Evolutionary conservation across 2,113 vertebrate species (phyloP), one percentile per base, ranked within the genome.

Genomic region (Origma solitaria): DNA sequence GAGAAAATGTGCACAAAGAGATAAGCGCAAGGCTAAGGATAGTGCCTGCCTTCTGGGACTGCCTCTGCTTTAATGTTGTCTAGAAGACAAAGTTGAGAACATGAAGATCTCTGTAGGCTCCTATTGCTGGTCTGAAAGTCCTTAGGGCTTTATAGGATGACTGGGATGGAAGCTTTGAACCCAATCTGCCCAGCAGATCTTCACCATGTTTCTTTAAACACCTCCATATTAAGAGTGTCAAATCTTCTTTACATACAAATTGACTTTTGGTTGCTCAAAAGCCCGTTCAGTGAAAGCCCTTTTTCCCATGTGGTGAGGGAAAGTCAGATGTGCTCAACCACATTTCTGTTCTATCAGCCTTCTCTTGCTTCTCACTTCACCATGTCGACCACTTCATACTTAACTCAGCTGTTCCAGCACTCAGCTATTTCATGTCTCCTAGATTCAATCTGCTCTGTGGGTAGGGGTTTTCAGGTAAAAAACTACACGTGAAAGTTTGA

Each of bases 21-120:
- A 96, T 95, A 95, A 97, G 85, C 2, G 0, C 0, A 0, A 90
- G 44, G 82, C 87, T 91, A 94, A 92, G 94, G 93, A 85, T 66
- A 95, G 88, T n/a, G 85, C 31, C 71, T 93, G 92, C 64, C 93
- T 95, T 88, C 61, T 96, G 94, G 90, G 93, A 93, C 90, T 86
- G 85, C 76, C 92, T 93, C 82, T 92, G 85, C 88, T 78, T 93
- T 90, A 44, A 94, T 75, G 92, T 78, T 75, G 70, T 85, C 51
- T 79, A 94, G n/a, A 90, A 96, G 79, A 86, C 51, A 70, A 88
- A 90, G 68, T 3, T 56, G 69, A 82, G 92, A 94, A 73, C 87
- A 68, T 11, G 31, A 82, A 93, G 66, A 66, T 77, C 47, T 83
- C 78, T 82, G 30, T 88, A 75, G 84, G 47, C 24, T 94, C 30